phyloP scores from a whole-genome alignment of 1,140 invertebrate species.

The Apolygus lucorum region DNA sequence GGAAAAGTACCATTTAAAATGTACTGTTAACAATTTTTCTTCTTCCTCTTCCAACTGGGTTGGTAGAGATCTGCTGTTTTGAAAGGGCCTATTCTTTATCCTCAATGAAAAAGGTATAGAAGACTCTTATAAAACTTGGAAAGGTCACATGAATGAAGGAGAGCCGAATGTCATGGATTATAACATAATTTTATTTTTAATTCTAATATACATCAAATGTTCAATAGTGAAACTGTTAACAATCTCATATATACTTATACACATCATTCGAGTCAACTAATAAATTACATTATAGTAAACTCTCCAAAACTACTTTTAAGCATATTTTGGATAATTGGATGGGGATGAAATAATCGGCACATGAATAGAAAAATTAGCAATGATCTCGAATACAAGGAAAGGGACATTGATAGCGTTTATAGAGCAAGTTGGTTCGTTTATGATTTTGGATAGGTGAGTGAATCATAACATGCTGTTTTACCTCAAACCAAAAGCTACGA shows the following conservation, averaged over 20 bases:
- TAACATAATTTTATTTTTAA: conserved; percentile 10
- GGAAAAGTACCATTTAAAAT: too few relatives aligned
- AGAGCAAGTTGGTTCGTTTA: neutral
- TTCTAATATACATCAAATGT: conserved; percentile 13
- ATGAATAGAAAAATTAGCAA: neutral
- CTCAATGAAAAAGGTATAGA: too few relatives aligned
- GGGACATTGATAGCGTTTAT: neutral
- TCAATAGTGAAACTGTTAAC: conserved; percentile 8
- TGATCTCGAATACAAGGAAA: neutral
- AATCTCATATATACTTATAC: conserved; percentile 13
- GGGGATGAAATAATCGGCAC: neutral
- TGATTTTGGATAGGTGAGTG: neutral
- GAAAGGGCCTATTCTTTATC: too few relatives aligned
- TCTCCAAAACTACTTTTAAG: neutral
- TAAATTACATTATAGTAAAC: neutral
- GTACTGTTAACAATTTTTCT: too few relatives aligned
- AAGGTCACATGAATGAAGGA: too few relatives aligned
- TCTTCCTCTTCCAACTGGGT: too few relatives aligned
- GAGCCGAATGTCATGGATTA: too few relatives aligned
- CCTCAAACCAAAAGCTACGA: too few relatives aligned
- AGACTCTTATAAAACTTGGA: too few relatives aligned
- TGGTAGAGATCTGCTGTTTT: too few relatives aligned
- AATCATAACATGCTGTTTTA: too few relatives aligned
- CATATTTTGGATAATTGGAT: neutral
- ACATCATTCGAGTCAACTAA: neutral